phyloP scores from a whole-genome alignment of 2,797 vertebrate genomes.

The Antrozous pallidus region DNA sequence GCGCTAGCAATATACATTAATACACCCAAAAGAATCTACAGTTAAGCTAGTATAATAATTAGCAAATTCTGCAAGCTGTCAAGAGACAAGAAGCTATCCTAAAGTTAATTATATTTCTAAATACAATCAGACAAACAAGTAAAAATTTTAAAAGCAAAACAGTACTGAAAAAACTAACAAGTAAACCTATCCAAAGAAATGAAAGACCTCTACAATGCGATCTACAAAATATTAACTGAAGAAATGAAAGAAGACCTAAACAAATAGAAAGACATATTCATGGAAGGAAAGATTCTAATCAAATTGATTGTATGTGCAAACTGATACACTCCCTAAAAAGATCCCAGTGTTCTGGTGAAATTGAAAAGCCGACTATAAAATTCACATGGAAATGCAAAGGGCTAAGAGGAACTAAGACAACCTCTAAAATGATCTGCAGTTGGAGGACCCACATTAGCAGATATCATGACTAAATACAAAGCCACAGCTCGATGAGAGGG shows the following conservation, averaged over 20 bases:
- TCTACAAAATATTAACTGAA: not conserved
- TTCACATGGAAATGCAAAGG: not conserved
- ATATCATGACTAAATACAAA: rapidly evolving
- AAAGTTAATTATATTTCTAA: not conserved
- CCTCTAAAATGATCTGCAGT: not conserved
- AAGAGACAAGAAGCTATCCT: not conserved
- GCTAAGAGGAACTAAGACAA: not conserved
- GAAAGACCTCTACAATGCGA: not conserved
- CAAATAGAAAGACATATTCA: not conserved
- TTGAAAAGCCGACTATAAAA: not conserved
- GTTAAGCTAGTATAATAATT: not conserved
- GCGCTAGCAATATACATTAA: not conserved
- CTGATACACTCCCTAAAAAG: not conserved
- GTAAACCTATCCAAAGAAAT: not conserved
- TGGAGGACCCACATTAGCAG: not conserved
- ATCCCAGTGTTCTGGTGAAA: not conserved
- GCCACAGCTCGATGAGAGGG: rapidly evolving
- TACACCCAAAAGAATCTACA: not conserved
- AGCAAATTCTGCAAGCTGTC: not conserved
- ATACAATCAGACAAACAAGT: not conserved
- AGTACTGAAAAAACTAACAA: not conserved
- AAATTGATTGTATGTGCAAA: not conserved
- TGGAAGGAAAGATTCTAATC: not conserved
- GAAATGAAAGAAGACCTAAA: not conserved
- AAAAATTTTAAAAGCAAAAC: not conserved